Evolutionary conservation across 2,113 vertebrate genomes (phyloP).

Genomic region (Caloenas nicobarica): DNA sequence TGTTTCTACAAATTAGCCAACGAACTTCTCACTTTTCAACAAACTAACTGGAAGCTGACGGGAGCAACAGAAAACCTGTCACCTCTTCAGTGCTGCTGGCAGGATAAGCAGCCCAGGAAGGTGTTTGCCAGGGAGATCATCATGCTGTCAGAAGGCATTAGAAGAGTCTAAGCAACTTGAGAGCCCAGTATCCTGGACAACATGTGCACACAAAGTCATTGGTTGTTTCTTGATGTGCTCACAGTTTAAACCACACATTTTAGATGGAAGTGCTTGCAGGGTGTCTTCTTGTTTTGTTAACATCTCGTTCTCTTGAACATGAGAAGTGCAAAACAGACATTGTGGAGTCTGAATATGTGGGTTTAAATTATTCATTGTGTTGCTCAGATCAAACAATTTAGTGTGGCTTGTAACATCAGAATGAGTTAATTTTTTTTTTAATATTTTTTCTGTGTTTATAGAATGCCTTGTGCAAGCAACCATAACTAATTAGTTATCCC

Average conservation of each 20-base stretch:
- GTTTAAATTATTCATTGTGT: background rate
- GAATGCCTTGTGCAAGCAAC: fast-evolving
- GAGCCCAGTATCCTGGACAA: background rate
- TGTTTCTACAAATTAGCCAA: fast-evolving
- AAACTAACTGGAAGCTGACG: background rate
- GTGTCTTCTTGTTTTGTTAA: background rate
- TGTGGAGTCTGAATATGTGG: background rate
- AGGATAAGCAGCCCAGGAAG: background rate
- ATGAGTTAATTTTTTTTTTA: fast-evolving
- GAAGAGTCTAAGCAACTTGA: background rate
- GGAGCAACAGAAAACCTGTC: background rate
- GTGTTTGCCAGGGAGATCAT: background rate
- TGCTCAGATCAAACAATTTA: background rate
- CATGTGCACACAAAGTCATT: background rate
- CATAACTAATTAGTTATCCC: background rate
- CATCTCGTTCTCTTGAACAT: background rate
- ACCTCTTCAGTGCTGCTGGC: background rate
- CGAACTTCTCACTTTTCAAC: background rate
- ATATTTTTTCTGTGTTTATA: background rate
- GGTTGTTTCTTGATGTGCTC: background rate
- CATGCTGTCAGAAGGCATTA: background rate
- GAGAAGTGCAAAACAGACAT: fast-evolving
- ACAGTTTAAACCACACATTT: background rate
- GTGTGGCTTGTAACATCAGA: background rate
- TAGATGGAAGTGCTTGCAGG: background rate